A percentile compares a stretch with the other conserved stretches of the same genome.
These are phyloP conservation scores for Metopolophium dirhodum DNA, from an alignment of 1,140 invertebrate species.

Conservation along the genomic window DNA sequence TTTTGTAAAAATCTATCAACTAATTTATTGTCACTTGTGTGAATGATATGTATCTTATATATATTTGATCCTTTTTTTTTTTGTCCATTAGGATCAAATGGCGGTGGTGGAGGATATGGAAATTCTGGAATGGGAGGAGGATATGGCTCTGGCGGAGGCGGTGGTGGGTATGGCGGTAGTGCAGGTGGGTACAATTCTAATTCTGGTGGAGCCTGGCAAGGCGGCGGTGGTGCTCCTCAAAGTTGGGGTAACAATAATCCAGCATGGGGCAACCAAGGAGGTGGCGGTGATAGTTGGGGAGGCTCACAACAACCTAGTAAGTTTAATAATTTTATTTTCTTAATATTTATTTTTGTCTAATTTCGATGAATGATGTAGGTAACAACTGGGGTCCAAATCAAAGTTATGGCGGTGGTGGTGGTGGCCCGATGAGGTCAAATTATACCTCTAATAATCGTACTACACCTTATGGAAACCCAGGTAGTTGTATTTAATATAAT, in stretches of 20 bases:
- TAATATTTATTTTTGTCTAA: not conserved
- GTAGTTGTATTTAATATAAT: constrained; percentile 48
- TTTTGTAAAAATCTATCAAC: no score
- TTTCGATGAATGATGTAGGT: not conserved
- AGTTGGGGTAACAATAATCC: constrained; percentile 42
- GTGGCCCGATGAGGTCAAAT: constrained; percentile 54
- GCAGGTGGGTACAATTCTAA: constrained; percentile 49
- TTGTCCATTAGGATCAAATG: constrained; percentile 39
- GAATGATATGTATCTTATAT: not conserved
- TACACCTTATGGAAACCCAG: constrained; percentile 51
- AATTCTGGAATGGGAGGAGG: constrained; percentile 61
- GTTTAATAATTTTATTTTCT: not conserved
- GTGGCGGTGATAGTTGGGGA: constrained; percentile 45
- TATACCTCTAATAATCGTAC: constrained; percentile 44
- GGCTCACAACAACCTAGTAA: constrained; percentile 45
- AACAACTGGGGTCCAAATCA: constrained; percentile 43
- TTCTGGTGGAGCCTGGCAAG: constrained; percentile 45
- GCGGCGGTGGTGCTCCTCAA: constrained; percentile 52
- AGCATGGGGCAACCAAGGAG: constrained; percentile 49
- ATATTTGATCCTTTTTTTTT: not conserved
- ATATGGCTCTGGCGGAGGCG: constrained; percentile 58
- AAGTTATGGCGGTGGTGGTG: constrained; percentile 50
- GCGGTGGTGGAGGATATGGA: constrained; percentile 53
- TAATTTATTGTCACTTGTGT: not conserved
- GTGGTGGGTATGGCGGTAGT: constrained; percentile 56